These are phyloP conservation scores for Notarius quadriscutis DNA, from an alignment of 2,113 vertebrate genomes.

Conservation along the genomic window DNA sequence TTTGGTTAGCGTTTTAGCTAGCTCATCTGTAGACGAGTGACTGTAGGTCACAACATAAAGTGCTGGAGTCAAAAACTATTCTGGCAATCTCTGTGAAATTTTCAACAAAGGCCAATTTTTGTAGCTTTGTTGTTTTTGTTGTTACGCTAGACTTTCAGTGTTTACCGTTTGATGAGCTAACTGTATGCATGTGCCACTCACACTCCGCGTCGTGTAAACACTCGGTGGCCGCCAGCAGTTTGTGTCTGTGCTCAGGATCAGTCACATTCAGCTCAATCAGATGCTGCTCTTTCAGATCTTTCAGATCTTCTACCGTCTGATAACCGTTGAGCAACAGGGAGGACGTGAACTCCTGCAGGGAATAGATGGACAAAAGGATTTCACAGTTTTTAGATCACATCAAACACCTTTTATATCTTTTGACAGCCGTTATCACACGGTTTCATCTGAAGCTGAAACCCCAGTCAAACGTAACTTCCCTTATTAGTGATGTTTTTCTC, in stretches of 20 bases:
- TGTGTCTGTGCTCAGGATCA: slow-evolving; percentile 81
- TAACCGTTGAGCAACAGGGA: slow-evolving; percentile 84
- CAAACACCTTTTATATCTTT: background rate
- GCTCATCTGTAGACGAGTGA: background rate
- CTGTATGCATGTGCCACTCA: slow-evolving; percentile 70
- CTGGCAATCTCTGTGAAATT: background rate
- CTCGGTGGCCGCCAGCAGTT: slow-evolving; percentile 79
- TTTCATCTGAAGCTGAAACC: background rate
- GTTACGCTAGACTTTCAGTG: background rate
- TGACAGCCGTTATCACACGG: background rate
- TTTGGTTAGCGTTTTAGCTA: background rate
- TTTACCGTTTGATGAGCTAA: background rate
- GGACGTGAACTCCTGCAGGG: slow-evolving; percentile 79
- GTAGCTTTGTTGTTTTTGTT: background rate
- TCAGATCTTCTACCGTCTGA: slow-evolving; percentile 85
- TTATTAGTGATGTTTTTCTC: background rate
- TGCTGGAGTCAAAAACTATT: background rate
- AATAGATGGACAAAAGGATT: background rate
- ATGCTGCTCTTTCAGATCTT: slow-evolving; percentile 82
- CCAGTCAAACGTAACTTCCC: background rate
- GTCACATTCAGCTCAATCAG: slow-evolving; percentile 85
- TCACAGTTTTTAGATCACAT: background rate
- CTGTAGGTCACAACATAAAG: background rate
- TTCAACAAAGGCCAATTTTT: background rate
- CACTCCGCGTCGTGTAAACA: slow-evolving; percentile 77